A percentile compares a stretch with the other conserved stretches of the same genome.
Evolutionary conservation across 2,113 vertebrate species (phyloP).

Genomic region (Channa maculata): DNA sequence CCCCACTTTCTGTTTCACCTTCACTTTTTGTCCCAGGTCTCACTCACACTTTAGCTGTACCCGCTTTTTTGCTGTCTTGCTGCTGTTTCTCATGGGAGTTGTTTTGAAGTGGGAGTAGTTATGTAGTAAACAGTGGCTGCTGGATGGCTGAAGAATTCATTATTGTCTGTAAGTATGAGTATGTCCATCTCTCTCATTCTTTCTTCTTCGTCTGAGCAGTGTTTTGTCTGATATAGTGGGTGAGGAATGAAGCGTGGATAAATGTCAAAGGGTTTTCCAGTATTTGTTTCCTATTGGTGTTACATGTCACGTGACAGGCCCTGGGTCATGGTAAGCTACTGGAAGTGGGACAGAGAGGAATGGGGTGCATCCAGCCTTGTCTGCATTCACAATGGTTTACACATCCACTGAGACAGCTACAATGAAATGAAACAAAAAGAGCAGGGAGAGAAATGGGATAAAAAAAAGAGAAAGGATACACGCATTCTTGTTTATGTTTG

Average conservation of each 20-base stretch:
- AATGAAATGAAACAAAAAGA: slow-evolving; percentile 43
- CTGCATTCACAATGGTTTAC: slow-evolving; percentile 32
- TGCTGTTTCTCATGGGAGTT: slow-evolving; percentile 42
- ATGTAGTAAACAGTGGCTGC: slow-evolving; percentile 49
- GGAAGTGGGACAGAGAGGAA: slow-evolving; percentile 71
- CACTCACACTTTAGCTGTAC: slow-evolving; percentile 47
- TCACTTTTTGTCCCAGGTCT: slow-evolving; percentile 45
- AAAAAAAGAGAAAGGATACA: not conserved
- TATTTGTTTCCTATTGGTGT: slow-evolving; percentile 45
- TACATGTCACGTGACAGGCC: slow-evolving; percentile 57
- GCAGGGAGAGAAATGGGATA: not conserved
- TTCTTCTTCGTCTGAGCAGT: slow-evolving; percentile 42
- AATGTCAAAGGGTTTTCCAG: slow-evolving; percentile 41
- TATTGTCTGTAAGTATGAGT: slow-evolving; percentile 48
- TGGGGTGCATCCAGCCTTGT: slow-evolving; percentile 50
- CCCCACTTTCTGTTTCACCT: slow-evolving; percentile 58
- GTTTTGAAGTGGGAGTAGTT: slow-evolving; percentile 53
- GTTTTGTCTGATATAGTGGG: slow-evolving; percentile 71
- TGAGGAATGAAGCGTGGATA: slow-evolving; percentile 60
- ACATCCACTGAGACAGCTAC: slow-evolving; percentile 48
- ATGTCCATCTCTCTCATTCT: slow-evolving; percentile 19
- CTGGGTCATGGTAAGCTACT: slow-evolving; percentile 36
- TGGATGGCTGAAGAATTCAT: slow-evolving; percentile 52
- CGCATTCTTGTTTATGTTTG: slow-evolving; percentile 36
- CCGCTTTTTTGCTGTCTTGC: slow-evolving; percentile 31